Evolutionary conservation across 1,140 invertebrate genomes (phyloP).

Genomic region (Acromyrmex heyeri): DNA sequence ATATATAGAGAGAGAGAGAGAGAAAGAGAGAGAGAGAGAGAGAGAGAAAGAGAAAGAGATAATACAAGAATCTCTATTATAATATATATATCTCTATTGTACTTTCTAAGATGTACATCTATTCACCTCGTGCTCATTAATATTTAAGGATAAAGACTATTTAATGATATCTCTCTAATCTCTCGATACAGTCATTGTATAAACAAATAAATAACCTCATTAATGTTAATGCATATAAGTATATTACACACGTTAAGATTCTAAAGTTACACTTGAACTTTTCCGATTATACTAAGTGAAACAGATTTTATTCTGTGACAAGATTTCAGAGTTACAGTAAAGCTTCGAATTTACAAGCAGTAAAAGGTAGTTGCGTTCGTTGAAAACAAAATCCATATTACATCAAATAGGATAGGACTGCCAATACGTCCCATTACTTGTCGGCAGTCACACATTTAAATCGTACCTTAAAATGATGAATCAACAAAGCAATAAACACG

Average conservation of each 20-base stretch:
- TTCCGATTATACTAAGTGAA: constrained; percentile 67
- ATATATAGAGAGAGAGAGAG: background rate
- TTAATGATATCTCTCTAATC: constrained; percentile 75
- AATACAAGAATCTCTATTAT: constrained; percentile 51
- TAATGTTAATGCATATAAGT: constrained; percentile 71
- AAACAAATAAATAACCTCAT: constrained; percentile 74
- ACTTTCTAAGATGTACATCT: constrained; percentile 81
- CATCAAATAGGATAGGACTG: constrained; percentile 47
- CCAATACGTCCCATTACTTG: constrained; percentile 41
- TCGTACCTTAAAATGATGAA: constrained; percentile 61
- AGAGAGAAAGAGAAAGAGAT: background rate
- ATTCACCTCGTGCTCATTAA: constrained; percentile 83
- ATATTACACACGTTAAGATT: constrained; percentile 64
- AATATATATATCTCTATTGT: constrained; percentile 72
- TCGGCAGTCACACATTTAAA: constrained; percentile 55
- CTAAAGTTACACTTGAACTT: constrained; percentile 69
- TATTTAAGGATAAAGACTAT: constrained; percentile 77
- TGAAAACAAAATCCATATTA: constrained; percentile 36
- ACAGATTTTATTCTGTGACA: constrained; percentile 73
- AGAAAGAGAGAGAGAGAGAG: background rate
- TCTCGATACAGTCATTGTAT: constrained; percentile 68
- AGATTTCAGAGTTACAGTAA: constrained; percentile 64
- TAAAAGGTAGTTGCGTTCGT: constrained; percentile 39
- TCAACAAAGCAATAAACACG: constrained; percentile 57
- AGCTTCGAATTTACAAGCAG: constrained; percentile 71